phyloP scores from a whole-genome alignment of 2,113 vertebrate species.

The Pica pica region DNA sequence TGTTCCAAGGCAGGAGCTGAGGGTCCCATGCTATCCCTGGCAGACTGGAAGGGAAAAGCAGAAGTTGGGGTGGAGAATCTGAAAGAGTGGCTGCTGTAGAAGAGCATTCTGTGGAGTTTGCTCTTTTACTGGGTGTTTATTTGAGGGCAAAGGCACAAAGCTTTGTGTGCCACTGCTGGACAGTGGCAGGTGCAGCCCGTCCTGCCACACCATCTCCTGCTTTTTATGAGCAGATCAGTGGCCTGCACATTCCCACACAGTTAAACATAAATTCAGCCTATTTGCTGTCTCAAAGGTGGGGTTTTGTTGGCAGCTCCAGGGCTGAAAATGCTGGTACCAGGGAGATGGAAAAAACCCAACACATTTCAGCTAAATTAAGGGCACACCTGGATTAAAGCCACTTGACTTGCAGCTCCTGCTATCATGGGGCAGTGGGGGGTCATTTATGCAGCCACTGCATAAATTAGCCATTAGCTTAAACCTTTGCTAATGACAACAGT shows the following conservation, averaged over 20 bases:
- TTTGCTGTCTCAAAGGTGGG: not conserved
- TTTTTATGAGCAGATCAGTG: not conserved
- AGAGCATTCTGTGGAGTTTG: not conserved
- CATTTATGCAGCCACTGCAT: not conserved
- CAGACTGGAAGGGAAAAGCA: not conserved
- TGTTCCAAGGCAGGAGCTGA: not conserved
- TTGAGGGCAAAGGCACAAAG: not conserved
- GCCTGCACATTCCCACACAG: not conserved
- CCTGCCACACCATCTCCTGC: not conserved
- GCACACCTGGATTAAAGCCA: not conserved
- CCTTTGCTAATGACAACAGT: not conserved
- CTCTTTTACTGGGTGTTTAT: not conserved
- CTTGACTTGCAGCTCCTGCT: not conserved
- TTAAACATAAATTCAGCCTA: not conserved
- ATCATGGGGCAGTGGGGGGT: not conserved
- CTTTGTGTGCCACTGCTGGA: not conserved
- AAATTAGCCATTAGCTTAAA: not conserved
- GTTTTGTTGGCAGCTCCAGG: not conserved
- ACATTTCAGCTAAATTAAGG: not conserved
- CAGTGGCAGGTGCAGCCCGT: not conserved
- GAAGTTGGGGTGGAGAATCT: not conserved
- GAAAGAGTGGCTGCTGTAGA: not conserved
- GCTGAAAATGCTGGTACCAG: not conserved
- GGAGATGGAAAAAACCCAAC: not conserved
- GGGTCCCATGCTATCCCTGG: not conserved